Conservation (phyloP, 2,113 vertebrate species). For the Dolichotis patagonum region DNA sequence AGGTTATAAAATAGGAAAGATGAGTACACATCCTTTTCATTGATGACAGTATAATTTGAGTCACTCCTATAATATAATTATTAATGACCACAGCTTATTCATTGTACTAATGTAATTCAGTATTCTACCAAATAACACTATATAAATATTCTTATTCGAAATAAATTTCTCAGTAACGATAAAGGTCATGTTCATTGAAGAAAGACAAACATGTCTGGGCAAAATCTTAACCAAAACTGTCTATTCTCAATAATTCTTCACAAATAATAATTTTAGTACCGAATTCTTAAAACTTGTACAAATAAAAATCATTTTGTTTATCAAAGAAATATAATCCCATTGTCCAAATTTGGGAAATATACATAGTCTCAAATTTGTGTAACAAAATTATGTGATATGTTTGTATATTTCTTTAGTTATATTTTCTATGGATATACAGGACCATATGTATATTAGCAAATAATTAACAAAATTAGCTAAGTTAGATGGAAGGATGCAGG, state of each 20-base stretch:
- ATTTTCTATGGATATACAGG: not conserved
- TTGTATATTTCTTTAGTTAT: not conserved
- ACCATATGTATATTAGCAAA: not conserved
- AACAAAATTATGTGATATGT: not conserved
- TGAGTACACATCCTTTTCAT: not conserved
- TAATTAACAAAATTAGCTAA: not conserved
- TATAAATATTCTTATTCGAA: not conserved
- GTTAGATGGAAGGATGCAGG: not conserved
- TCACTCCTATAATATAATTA: conserved; percentile 24
- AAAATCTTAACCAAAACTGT: not conserved
- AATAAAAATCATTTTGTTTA: not conserved
- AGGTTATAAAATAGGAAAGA: conserved; percentile 29
- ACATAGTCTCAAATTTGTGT: not conserved
- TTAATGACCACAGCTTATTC: not conserved
- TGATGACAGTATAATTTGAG: not conserved
- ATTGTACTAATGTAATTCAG: not conserved
- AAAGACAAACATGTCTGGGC: not conserved
- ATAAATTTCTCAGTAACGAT: not conserved
- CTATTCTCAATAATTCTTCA: not conserved
- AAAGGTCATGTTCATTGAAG: not conserved
- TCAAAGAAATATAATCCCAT: not conserved
- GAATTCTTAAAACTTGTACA: not conserved
- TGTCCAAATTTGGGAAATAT: not conserved
- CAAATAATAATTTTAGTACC: not conserved
- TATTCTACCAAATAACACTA: conserved; percentile 23